Evolutionary conservation across 2,888 invertebrate genomes (phyloP), one percentile per base, ranked within the genome.

Genomic region (Tetragnatha montana): DNA sequence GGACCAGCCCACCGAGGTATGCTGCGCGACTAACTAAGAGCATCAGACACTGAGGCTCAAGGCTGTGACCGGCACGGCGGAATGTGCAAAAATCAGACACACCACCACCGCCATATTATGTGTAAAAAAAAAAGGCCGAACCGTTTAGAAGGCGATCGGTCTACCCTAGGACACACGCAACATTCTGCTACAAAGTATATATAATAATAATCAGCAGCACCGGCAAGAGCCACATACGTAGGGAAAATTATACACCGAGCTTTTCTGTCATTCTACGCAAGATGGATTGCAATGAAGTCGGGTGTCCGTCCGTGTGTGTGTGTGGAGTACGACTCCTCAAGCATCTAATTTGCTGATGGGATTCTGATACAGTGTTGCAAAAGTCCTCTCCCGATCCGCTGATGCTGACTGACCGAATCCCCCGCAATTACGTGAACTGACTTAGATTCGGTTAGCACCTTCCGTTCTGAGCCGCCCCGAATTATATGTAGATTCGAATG

Each of bases 321-420:
- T 68, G 68, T 84, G 47, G 60, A 60, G 51, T 35, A 35, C 47
- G 73, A 22, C 21, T n/a, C 60, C 35, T 4, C 12, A 69, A 84
- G 49, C 14, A 68, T 75, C 84, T 84, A 60, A 76, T 84, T 84
- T 76, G 19, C 49, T 19, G 51, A n/a, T 50, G 21, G 12, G 10
- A n/a, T 68, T 21, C 7, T 10, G 86, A 86, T 86, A 86, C 86
- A 86, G 74, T 86, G 86, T 86, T 86, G 80, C 80, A 80, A 35
- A 86, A 35, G 35, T 71, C 49, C 7, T 35, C 35, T 35, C 35
- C 4, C 4, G 35, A 35, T 35, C 35, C 4, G 35, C 35, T 35
- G n/a, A n/a, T n/a, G n/a, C n/a, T n/a, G n/a, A n/a, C n/a, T n/a
- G 35, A 35, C 35, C 4, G 35, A 35, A 35, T 35, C 35, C 35